Evolutionary conservation across 2,888 invertebrate species (phyloP), one percentile per base, ranked within the genome.

Genomic region (Acronicta aceris): DNA sequence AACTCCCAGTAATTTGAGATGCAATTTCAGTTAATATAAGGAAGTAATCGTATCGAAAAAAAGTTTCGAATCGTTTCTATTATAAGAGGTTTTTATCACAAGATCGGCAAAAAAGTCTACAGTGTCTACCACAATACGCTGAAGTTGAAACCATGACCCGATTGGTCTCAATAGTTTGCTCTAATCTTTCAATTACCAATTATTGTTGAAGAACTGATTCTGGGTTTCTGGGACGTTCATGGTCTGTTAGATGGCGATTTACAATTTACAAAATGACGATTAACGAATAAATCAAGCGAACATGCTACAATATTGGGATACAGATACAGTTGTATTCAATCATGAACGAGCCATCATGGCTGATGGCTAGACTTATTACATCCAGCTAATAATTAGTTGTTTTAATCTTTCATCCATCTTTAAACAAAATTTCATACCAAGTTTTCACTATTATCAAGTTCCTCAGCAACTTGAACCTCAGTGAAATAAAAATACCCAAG

Each of bases 131-230:
- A 41, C 17, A 3, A 62, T 41, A 25, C 45, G 47, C 21, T 55
- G 8, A 53, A 25, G 30, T 51, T 65, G 47, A 57, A 81, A 71
- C 83, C 85, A 63, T 86, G 90, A 88, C 89, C 87, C 69, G 79
- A 79, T 84, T 86, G 49, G 78, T 66, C 71, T 74, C 79, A 81
- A 81, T 81, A 81, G 78, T 85, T 87, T 80, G 84, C 85, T 82
- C 82, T 85, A 89, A 90, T 89, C 87, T 82, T 85, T 79, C 85
- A 89, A 89, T 90, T 82, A 85, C 38, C 43, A 72, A 74, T 76
- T 76, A 75, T 82, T 78, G 74, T 63, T 59, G 58, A 50, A 46
- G 57, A 71, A 77, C 67, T 65, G 65, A 78, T 73, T 70, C 59
- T 61, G 47, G 51, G 38, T 38, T n/a, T n/a, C 59, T 61, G 47